phyloP scores from a whole-genome alignment of 2,797 vertebrate genomes.

The Manis crassicaudata region DNA sequence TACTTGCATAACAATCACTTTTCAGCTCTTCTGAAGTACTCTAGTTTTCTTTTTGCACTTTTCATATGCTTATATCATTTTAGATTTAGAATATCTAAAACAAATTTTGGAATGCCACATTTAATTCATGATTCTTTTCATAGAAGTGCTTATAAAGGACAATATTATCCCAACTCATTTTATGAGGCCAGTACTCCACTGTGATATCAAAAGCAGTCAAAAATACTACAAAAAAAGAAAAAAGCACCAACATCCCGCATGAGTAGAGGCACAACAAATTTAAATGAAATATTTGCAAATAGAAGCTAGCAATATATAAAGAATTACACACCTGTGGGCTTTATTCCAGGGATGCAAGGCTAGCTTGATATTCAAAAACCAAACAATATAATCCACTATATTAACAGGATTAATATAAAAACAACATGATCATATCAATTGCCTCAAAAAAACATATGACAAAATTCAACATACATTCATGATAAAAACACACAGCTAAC shows the following conservation, averaged over 20 bases:
- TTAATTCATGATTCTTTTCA: constrained; percentile 18
- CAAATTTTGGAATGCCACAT: not conserved
- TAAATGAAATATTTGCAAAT: not conserved
- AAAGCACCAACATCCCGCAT: not conserved
- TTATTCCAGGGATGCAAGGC: not conserved
- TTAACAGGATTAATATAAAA: not conserved
- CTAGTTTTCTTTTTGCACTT: not conserved
- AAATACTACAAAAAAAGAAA: not conserved
- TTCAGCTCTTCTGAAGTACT: not conserved
- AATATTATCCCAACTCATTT: constrained; percentile 22
- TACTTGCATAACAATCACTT: not conserved
- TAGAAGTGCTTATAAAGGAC: not conserved
- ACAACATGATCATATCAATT: not conserved
- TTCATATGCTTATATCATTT: not conserved
- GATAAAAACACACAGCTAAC: not conserved
- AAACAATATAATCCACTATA: not conserved
- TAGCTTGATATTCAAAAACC: not conserved
- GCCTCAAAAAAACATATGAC: not conserved
- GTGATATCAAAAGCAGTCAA: not conserved
- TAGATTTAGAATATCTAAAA: constrained; percentile 1
- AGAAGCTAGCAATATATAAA: not conserved
- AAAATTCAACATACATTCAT: not conserved
- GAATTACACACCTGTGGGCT: not conserved
- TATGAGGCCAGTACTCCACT: not conserved
- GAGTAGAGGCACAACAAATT: not conserved